Evolutionary conservation across 35 echinoderm and acorn worm species (phyloP).

Genomic region (Diadema setosum): DNA sequence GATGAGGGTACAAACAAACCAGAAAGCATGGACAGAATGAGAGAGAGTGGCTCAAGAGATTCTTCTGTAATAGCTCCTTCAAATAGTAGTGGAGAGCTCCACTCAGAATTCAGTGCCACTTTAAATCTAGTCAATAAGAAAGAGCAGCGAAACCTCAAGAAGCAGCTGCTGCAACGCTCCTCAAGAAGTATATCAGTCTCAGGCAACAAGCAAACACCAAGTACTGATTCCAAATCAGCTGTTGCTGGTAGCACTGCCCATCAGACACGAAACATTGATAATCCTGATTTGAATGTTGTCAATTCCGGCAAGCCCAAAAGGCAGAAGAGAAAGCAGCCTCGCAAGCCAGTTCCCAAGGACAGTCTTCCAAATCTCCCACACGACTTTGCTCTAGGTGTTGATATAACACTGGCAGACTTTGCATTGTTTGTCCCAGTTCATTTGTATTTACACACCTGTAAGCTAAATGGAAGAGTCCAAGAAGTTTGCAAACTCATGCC

Average conservation of each 20-base stretch:
- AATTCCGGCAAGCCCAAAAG: not conserved
- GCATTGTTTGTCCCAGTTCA: constrained; percentile 32
- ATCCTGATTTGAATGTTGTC: no score
- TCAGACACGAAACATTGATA: no score
- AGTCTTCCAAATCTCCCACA: not conserved
- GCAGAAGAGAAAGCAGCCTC: not conserved
- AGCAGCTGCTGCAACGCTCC: not conserved
- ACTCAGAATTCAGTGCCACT: not conserved
- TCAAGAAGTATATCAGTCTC: no score
- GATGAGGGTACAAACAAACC: not conserved
- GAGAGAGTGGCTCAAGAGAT: not conserved
- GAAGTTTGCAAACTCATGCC: not conserved
- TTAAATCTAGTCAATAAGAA: constrained; percentile 3
- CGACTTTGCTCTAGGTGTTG: constrained; percentile 17
- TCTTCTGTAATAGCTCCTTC: no score
- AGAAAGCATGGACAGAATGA: not conserved
- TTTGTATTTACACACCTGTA: not conserved
- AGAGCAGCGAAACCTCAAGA: not conserved
- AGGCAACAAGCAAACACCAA: no score
- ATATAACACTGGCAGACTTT: constrained; percentile 45
- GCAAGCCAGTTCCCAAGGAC: not conserved
- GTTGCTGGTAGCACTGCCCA: no score
- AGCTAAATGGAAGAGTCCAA: not conserved
- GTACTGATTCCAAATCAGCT: no score
- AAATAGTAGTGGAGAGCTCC: not conserved